Evolutionary conservation across 2,113 vertebrate genomes (phyloP).

Genomic region (Taurulus bubalis): DNA sequence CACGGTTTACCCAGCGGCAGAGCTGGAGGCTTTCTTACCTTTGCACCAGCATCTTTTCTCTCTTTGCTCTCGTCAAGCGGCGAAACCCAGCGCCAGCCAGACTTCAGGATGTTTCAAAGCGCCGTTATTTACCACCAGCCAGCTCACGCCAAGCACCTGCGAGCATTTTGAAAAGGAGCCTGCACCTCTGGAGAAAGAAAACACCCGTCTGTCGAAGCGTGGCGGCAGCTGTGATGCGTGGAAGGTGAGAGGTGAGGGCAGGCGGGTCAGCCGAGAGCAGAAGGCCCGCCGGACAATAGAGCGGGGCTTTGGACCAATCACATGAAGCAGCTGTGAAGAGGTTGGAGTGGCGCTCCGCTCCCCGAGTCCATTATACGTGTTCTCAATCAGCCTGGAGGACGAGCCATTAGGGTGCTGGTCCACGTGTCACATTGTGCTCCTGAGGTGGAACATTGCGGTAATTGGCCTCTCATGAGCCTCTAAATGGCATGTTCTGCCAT

Average conservation of each 20-base stretch:
- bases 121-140: slow-evolving; percentile 4
- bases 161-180: background rate
- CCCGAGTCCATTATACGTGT: slow-evolving; percentile 42
- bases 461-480: slow-evolving; percentile 11
- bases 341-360: slow-evolving; percentile 27
- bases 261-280: slow-evolving; percentile 53
- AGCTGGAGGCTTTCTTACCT: slow-evolving; percentile 31
- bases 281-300: slow-evolving; percentile 52
- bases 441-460: slow-evolving; percentile 3
- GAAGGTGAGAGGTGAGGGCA: slow-evolving; percentile 64
- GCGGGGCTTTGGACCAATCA: slow-evolving; percentile 23
- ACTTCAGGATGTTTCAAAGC: slow-evolving; percentile 26
- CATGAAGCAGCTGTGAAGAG: slow-evolving; percentile 49
- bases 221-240: slow-evolving; percentile 52
- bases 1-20: slow-evolving; percentile 46
- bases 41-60: slow-evolving; percentile 9
- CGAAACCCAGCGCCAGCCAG: slow-evolving; percentile 8
- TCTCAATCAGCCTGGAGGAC: slow-evolving; percentile 34
- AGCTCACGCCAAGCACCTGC: slow-evolving; percentile 42
- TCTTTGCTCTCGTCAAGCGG: slow-evolving; percentile 6
- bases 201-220: slow-evolving; percentile 41
- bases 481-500: slow-evolving; percentile 2
- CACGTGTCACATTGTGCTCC: background rate
- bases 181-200: slow-evolving; percentile 25
- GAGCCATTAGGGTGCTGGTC: slow-evolving; percentile 32